Base-by-base conservation (phyloP, 2,113 vertebrate genomes). In the Noctilio leporinus region DNA sequence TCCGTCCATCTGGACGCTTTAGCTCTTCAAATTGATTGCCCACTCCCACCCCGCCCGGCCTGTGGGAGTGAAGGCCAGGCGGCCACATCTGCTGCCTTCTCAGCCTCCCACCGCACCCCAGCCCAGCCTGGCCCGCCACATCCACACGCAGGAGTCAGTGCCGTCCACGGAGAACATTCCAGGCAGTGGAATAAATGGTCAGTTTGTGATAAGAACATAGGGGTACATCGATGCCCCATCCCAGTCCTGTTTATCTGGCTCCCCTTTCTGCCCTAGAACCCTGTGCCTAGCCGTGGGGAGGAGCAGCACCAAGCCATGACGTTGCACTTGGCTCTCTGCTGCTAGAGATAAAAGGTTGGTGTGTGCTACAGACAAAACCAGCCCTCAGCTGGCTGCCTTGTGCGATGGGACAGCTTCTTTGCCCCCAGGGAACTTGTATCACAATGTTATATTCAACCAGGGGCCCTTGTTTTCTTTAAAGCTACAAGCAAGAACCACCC, bases 51-150 rank as follows among this genome's bases (percentile, higher is more conserved):
- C 51, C 4, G 26, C 49, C 24, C 2, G 0, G 90, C 24, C 67
- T 53, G 40, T 64, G 83, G 86, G 77, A 73, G 77, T 28, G 64
- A 82, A 69, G 80, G 33, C 95, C 95, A 96, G 87, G 95, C 90
- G 95, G 93, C 81, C 20, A 10, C 94, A 92, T 90, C 93, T 95
- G 93, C 86, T 2, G 64, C 35, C 51, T 26, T 10, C 30, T 35
- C 59, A 2, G 64, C 33, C 38, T 16, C 53, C 38, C 49, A 22
- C 40, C 11, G 38, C 1, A 1, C 57, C 12, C 40, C n/a, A n/a
- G n/a, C n/a, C 40, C 78, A 47, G 70, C 33, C 65, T 51, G 51
- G n/a, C 30, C 40, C 14, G 40, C 62, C 86, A 45, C 83, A 45
- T 76, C 30, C 15, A 33, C 33, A 17, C 45, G 0, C 30, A 30